These are phyloP conservation scores for Branchipolynoe longqiensis DNA, from an alignment of 2,888 invertebrate genomes.

Conservation along the genomic window DNA sequence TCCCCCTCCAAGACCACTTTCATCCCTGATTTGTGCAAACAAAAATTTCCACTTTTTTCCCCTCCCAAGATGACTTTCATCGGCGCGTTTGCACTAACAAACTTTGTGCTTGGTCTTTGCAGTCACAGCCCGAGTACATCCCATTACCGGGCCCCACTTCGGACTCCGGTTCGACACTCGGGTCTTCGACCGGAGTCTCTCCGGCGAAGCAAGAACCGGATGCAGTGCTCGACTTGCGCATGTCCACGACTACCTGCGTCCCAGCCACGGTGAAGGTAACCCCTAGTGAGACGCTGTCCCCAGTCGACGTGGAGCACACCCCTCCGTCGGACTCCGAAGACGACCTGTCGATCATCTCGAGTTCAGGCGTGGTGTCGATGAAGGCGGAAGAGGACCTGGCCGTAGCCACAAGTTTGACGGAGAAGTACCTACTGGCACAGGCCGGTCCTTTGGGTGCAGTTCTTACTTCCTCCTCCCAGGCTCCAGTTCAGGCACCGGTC, in stretches of 20 bases:
- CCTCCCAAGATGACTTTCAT: too few relatives aligned
- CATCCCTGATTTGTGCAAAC: too few relatives aligned
- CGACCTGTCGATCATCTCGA: slow-evolving; percentile 67
- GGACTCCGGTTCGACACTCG: slow-evolving; percentile 63
- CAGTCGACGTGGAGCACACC: slow-evolving; percentile 21
- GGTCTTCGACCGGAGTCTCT: background rate
- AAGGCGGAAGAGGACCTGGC: background rate
- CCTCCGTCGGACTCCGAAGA: slow-evolving; percentile 72
- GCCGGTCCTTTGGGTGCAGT: too few relatives aligned
- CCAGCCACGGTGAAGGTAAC: background rate
- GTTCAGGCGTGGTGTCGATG: slow-evolving; percentile 30
- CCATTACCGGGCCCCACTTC: slow-evolving; percentile 64
- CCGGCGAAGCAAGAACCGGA: background rate
- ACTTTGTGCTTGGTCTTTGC: too few relatives aligned
- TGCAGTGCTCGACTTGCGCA: slow-evolving; percentile 30
- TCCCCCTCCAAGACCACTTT: too few relatives aligned
- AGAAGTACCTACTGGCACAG: background rate
- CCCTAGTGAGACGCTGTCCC: slow-evolving; percentile 17
- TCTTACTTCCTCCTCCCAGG: too few relatives aligned
- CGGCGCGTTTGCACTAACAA: too few relatives aligned
- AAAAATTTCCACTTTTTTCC: too few relatives aligned
- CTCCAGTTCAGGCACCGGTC: too few relatives aligned
- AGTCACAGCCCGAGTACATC: slow-evolving; percentile 58
- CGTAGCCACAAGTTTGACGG: background rate
- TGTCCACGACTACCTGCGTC: slow-evolving; percentile 24